A percentile compares a stretch with the other conserved stretches of the same genome.
phyloP scores from a whole-genome alignment of 2,888 invertebrate genomes.

The Blera fallax region DNA sequence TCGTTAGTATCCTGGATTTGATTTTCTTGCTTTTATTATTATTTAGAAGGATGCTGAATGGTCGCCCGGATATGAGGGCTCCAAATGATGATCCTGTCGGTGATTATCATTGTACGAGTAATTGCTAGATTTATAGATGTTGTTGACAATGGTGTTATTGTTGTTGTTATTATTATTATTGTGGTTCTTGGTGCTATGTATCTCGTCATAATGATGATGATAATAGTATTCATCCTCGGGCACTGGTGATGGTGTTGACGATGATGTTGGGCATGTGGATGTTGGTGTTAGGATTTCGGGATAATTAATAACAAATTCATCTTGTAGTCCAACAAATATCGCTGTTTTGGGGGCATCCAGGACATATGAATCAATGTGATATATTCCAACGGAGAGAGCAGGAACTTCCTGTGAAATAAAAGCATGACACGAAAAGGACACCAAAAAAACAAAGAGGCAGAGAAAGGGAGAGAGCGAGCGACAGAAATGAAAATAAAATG shows the following conservation, averaged over 20 bases:
- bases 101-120: constrained; percentile 62
- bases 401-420: constrained; percentile 80
- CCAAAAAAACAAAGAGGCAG: constrained; percentile 47
- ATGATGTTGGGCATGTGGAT: constrained; percentile 52
- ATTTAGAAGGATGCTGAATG: constrained; percentile 39
- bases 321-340: constrained; percentile 80
- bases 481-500: neutral
- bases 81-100: constrained; percentile 57
- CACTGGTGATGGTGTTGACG: constrained; percentile 33
- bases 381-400: constrained; percentile 77
- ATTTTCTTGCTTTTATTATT: neutral
- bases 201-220: constrained; percentile 16
- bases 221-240: constrained; percentile 38
- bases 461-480: neutral
- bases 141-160: constrained; percentile 18
- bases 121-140: constrained; percentile 68
- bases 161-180: constrained; percentile 33
- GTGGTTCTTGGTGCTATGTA: constrained; percentile 21
- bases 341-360: constrained; percentile 80
- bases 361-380: constrained; percentile 80
- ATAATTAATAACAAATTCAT: constrained; percentile 78
- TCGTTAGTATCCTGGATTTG: neutral
- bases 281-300: constrained; percentile 68
- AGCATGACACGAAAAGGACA: constrained; percentile 75
- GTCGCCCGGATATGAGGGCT: constrained; percentile 12